A percentile compares a stretch with the other conserved stretches of the same genome.
These are phyloP conservation scores for Phengaris alcon DNA, from an alignment of 2,888 invertebrate species.

Conservation along the genomic window DNA sequence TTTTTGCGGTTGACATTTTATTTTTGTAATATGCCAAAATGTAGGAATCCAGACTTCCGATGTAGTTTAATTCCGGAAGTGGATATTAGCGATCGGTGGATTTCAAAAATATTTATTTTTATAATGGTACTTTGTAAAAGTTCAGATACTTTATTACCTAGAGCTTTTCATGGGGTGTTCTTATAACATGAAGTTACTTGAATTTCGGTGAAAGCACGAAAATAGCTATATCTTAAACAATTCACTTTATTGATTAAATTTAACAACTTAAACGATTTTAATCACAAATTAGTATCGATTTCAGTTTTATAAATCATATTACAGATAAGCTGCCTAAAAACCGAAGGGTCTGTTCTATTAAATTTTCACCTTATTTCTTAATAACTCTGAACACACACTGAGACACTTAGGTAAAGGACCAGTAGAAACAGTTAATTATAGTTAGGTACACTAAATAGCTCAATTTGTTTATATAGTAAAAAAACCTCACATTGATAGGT, in stretches of 20 bases:
- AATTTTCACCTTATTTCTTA: too few species aligned
- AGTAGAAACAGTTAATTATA: neutral
- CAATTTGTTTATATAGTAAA: too few species aligned
- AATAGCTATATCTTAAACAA: neutral
- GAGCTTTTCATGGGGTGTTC: neutral
- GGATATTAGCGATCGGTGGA: neutral
- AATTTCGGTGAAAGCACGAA: neutral
- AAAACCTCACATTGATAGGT: too few species aligned
- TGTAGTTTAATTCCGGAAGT: neutral
- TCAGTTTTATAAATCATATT: too few species aligned
- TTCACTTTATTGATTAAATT: neutral
- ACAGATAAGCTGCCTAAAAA: too few species aligned
- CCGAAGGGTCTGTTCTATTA: too few species aligned
- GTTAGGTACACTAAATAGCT: too few species aligned
- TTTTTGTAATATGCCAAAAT: neutral
- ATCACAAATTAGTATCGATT: too few species aligned
- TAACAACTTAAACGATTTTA: too few species aligned
- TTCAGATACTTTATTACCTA: too few species aligned
- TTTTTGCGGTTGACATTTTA: neutral
- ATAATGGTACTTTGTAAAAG: too few species aligned
- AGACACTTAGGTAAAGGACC: neutral
- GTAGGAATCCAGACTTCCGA: neutral
- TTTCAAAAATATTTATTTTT: neutral
- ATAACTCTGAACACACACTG: neutral
- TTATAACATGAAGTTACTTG: neutral